Base-by-base conservation (phyloP, 2,113 vertebrate species). In the Percopsis transmontana region DNA sequence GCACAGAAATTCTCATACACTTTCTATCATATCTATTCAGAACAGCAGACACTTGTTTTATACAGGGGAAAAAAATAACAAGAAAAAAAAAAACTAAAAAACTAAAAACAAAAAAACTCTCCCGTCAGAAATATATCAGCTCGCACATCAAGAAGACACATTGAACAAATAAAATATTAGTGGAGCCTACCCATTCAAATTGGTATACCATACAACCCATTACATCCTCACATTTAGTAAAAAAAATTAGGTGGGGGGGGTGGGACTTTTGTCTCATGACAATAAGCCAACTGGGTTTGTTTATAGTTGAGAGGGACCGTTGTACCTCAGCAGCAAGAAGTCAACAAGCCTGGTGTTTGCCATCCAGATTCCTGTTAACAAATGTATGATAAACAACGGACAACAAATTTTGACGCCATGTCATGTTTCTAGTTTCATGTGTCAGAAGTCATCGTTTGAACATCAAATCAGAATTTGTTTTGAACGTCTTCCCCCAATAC, bases 111-210 rank as follows among this genome's bases (percentile, higher is more conserved):
- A 47, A 47, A 15, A 2, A 63, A 60, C 62, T 59, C 15, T 45
- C 16, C 48, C 19, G 50, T 63, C 48, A 56, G 64, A 68, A 77
- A 74, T 64, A 20, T 62, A 47, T 66, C 67, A 66, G 57, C 80
- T 83, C 81, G 81, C 79, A 79, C 56, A 57, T 75, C 77, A 55
- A 75, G 80, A 83, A 65, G 60, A 85, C 81, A 76, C 24, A 72
- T 66, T 72, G 64, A 85, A 74, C 59, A 80, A 81, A 80, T 54
- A 82, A 85, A 70, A 61, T 52, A 70, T 77, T 76, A 79, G 82
- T 80, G 59, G 64, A 83, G 58, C 63, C 66, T 88, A 82, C 79
- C 70, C 52, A 57, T 72, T 59, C 58, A 69, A 86, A 56, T 71
- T 68, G 68, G 62, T 66, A 70, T 82, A 80, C 57, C 69, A 58